Percentiles rank a stretch among this genome's conserved stretches.
Conservation (phyloP, 1,140 invertebrate genomes). For the Drosophila equinoxialis region DNA sequence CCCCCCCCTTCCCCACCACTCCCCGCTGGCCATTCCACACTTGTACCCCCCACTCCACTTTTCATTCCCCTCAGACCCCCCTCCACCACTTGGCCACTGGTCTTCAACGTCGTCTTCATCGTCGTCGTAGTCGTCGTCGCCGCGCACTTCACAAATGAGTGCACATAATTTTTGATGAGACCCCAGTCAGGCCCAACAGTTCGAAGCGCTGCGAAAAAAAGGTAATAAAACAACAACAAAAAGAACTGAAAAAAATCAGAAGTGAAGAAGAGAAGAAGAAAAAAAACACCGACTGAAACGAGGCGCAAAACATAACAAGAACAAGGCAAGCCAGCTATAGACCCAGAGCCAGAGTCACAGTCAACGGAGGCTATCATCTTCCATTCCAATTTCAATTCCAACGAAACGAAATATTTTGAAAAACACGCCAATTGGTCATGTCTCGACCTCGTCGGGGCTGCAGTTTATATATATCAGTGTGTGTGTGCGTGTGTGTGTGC, state of each 20-base stretch:
- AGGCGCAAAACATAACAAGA: conserved; percentile 47
- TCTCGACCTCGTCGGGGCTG: conserved; percentile 67
- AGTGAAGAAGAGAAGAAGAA: not conserved
- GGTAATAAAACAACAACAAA: conserved; percentile 49
- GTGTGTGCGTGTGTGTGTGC: conserved; percentile 25
- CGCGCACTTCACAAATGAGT: conserved; percentile 77
- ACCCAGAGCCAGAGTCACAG: conserved; percentile 6
- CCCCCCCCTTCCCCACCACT: not conserved
- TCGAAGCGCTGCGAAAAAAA: conserved; percentile 33
- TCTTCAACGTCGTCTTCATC: not conserved
- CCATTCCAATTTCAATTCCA: conserved; percentile 67
- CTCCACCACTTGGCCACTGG: not conserved
- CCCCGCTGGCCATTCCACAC: not conserved
- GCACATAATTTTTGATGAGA: conserved; percentile 69
- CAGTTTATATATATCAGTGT: conserved; percentile 19
- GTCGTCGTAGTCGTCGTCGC: conserved; percentile 33
- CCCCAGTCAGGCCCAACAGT: conserved; percentile 18
- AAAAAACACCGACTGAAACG: conserved; percentile 18
- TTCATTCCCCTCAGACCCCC: too few relatives aligned
- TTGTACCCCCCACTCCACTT: not conserved
- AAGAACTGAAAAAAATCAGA: conserved; percentile 28
- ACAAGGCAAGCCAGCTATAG: conserved; percentile 9
- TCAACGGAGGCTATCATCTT: conserved; percentile 60
- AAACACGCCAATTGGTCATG: conserved; percentile 81
- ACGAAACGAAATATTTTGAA: conserved; percentile 64